A percentile compares a stretch with the other conserved stretches of the same genome.
These are phyloP conservation scores for Spea bombifrons DNA, from an alignment of 2,113 vertebrate genomes.

Conservation along the genomic window DNA sequence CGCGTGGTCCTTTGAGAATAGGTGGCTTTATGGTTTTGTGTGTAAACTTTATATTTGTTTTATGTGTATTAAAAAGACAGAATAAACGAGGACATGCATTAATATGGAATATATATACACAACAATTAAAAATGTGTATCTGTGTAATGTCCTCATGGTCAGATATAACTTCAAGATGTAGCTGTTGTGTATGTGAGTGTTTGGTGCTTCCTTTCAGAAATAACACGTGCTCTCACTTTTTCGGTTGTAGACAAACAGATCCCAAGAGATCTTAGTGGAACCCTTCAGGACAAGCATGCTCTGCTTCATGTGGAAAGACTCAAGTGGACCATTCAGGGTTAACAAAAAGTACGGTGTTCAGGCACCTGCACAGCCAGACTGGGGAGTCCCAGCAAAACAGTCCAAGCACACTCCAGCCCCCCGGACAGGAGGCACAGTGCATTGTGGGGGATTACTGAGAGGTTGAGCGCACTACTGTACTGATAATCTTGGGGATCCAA, in stretches of 20 bases:
- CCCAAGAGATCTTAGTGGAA: slow-evolving; percentile 7
- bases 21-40: no score
- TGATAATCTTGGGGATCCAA: no score
- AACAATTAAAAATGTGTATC: no score
- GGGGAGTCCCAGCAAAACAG: slow-evolving; percentile 83
- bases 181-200: slow-evolving; percentile 62
- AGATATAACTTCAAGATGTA: background rate
- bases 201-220: slow-evolving; percentile 58
- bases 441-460: slow-evolving; percentile 61
- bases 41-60: no score
- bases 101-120: no score
- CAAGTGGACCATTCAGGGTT: slow-evolving; percentile 59
- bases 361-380: slow-evolving; percentile 95
- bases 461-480: no score
- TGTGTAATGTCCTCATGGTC: background rate
- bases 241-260: slow-evolving; percentile 41
- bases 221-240: slow-evolving; percentile 55
- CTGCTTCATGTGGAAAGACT: slow-evolving; percentile 62
- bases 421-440: slow-evolving; percentile 68
- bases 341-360: slow-evolving; percentile 65
- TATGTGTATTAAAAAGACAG: no score
- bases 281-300: slow-evolving; percentile 60
- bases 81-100: no score
- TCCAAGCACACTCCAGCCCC: slow-evolving; percentile 86
- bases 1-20: no score